Evolutionary conservation across 2,888 invertebrate genomes (phyloP), one percentile per base, ranked within the genome.

Genomic region (Spisula subtruncata): DNA sequence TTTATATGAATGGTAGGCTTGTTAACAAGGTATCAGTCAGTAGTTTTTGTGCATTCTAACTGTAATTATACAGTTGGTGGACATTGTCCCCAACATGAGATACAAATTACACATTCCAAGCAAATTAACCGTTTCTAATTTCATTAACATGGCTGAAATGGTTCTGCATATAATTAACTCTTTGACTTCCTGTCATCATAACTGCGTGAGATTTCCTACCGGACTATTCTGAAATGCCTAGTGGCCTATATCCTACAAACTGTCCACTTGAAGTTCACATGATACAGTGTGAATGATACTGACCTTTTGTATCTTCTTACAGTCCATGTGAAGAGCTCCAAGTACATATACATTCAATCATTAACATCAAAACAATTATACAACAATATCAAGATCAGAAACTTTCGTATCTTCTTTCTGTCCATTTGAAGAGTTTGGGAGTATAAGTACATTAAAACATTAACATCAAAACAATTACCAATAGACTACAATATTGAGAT

Each of bases 111-210:
- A 89, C 87, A 91, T 91, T 91, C 89, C 89, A 48, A 32, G 56
- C 48, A 92, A 92, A 92, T 90, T 89, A 87, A 60, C 41, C 79
- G 92, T 90, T 89, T 92, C 88, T 86, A 82, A 87, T 92, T 92
- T 92, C 92, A 92, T 88, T 88, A 88, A 84, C 83, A 84, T 83
- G 79, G 83, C 80, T 29, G 75, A 79, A 88, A 54, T 41, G 56
- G 56, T 60, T 88, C 32, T 80, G 32, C 56, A 56, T 84, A 60
- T 80, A 84, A 80, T 88, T 83, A 79, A 84, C 87, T 88, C 51
- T 75, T 84, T 84, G 83, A 83, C 80, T 88, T 80, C 79, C 83
- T 88, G 87, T 88, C 87, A 88, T 48, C 85, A 35, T n/a, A 51
- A 85, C 79, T 56, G 54, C 54, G 56, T 48, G 75, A 82, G 75